Percentiles rank a stretch among this genome's conserved stretches.
phyloP scores from a whole-genome alignment of 2,113 vertebrate genomes.

The Oxyruncus cristatus region DNA sequence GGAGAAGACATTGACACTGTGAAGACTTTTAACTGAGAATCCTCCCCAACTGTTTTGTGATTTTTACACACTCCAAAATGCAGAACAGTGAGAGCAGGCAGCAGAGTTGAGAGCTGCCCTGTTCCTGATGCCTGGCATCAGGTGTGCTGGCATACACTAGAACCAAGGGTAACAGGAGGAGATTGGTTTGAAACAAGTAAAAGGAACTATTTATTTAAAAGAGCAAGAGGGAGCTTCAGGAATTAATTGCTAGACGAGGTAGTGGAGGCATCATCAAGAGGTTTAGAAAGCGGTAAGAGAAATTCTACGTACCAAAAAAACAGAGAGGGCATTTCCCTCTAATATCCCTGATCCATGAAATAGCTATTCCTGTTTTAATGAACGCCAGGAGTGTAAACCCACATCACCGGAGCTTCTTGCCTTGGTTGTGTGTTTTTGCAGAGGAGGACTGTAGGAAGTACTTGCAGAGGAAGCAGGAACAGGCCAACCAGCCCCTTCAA shows the following conservation, averaged over 20 bases:
- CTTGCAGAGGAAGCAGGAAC: slow-evolving; percentile 63
- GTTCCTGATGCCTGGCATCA: not conserved
- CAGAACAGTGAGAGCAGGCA: not conserved
- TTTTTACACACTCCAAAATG: not conserved
- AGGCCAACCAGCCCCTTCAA: slow-evolving; percentile 80
- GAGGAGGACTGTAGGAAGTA: slow-evolving; percentile 86
- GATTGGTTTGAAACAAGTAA: not conserved
- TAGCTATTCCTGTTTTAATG: not conserved
- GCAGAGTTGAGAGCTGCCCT: not conserved
- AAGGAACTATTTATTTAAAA: not conserved
- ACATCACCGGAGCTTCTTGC: not conserved
- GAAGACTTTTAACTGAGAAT: not conserved
- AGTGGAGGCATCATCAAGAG: not conserved
- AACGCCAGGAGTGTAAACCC: not conserved
- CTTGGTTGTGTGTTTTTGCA: slow-evolving; percentile 41
- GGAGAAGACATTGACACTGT: not conserved
- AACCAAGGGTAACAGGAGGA: not conserved
- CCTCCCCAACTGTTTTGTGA: not conserved
- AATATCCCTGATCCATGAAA: not conserved
- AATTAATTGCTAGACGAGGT: not conserved
- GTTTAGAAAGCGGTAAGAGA: not conserved
- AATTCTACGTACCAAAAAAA: not conserved
- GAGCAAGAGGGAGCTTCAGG: not conserved
- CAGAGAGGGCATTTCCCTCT: not conserved
- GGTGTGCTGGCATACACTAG: not conserved